phyloP scores from a whole-genome alignment of 2,113 vertebrate species.

The Pluvianellus socialis region DNA sequence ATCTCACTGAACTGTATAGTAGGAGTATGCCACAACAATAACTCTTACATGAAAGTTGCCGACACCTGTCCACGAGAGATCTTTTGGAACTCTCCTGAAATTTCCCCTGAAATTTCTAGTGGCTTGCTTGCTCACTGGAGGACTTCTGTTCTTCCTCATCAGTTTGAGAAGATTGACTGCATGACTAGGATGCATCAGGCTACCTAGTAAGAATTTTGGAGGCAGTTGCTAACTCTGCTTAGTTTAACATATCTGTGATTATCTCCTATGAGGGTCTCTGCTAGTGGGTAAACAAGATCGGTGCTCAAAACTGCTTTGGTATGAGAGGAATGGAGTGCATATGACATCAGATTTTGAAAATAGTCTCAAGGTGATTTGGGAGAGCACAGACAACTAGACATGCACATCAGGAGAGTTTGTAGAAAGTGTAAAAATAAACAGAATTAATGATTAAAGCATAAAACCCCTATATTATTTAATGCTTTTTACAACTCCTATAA shows the following conservation, averaged over 20 bases:
- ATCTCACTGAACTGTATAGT: not conserved
- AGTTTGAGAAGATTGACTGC: not conserved
- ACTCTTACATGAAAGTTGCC: not conserved
- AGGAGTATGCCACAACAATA: not conserved
- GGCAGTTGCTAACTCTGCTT: not conserved
- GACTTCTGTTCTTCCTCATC: not conserved
- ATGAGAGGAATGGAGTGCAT: not conserved
- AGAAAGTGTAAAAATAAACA: not conserved
- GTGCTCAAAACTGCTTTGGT: not conserved
- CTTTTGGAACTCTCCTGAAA: not conserved
- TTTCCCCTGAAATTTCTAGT: not conserved
- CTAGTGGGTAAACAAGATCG: not conserved
- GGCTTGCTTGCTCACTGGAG: not conserved
- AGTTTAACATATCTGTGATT: not conserved
- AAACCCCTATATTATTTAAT: not conserved
- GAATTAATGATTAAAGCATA: not conserved
- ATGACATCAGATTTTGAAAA: not conserved
- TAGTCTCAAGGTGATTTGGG: not conserved
- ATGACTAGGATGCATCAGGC: not conserved
- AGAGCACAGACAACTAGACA: not conserved
- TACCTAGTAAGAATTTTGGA: not conserved
- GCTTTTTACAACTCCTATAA: not conserved
- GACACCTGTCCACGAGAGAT: fast-evolving
- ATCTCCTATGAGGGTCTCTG: not conserved
- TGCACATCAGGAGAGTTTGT: not conserved